These are phyloP conservation scores for Machimus atricapillus DNA, from an alignment of 2,888 invertebrate genomes.

Conservation along the genomic window DNA sequence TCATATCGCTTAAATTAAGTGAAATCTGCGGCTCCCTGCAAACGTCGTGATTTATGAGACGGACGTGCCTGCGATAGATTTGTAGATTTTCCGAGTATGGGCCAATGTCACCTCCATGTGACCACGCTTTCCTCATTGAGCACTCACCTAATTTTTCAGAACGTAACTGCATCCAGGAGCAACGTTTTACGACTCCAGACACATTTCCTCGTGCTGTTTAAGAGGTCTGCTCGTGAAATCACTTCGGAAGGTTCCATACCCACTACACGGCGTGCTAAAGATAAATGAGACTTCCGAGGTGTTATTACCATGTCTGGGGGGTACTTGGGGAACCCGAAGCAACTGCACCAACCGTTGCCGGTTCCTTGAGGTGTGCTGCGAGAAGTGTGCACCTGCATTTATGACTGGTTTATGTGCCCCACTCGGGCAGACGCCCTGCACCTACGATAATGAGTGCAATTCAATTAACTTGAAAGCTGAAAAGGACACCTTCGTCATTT, in stretches of 20 bases:
- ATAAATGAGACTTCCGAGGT: slow-evolving; percentile 31
- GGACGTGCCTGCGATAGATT: slow-evolving; percentile 30
- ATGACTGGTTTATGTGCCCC: slow-evolving; percentile 27
- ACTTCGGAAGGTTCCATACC: slow-evolving; percentile 19
- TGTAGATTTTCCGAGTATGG: background rate
- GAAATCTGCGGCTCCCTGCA: slow-evolving; percentile 34
- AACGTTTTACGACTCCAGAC: slow-evolving; percentile 36
- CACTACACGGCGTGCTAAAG: background rate
- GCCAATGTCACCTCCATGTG: slow-evolving; percentile 24
- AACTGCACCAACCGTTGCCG: background rate
- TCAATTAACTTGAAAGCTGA: slow-evolving; percentile 34
- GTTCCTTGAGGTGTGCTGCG: slow-evolving; percentile 25
- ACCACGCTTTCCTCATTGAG: slow-evolving; percentile 23
- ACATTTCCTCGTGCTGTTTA: slow-evolving; percentile 21
- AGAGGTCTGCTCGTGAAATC: slow-evolving; percentile 34
- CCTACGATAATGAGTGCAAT: slow-evolving; percentile 30
- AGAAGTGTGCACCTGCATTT: slow-evolving; percentile 17
- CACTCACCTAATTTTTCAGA: slow-evolving; percentile 36
- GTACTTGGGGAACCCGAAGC: background rate
- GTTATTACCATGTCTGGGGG: slow-evolving; percentile 27
- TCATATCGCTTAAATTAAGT: slow-evolving; percentile 35
- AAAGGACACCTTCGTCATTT: background rate
- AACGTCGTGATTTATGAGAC: slow-evolving; percentile 25
- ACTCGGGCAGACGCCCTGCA: background rate
- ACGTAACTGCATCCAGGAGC: slow-evolving; percentile 26